phyloP scores from a whole-genome alignment of 2,888 invertebrate genomes.

The Sinhomidia bicolor region DNA sequence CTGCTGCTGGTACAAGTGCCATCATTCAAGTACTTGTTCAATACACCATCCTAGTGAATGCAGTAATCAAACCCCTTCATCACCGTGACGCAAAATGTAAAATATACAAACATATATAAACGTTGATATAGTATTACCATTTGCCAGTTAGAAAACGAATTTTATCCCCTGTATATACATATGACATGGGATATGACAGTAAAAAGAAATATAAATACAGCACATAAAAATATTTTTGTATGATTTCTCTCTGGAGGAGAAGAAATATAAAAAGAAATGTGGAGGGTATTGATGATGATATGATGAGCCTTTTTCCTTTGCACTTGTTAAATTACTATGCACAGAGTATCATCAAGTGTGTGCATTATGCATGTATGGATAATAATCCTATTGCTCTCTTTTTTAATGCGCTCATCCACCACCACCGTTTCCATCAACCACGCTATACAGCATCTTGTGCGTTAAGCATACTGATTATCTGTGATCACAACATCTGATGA shows the following conservation, averaged over 20 bases:
- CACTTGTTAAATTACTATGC: slow-evolving; percentile 34
- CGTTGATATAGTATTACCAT: background rate
- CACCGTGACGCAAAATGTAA: too few species aligned
- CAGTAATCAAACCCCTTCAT: too few species aligned
- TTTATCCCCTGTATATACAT: too few species aligned
- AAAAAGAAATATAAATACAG: too few species aligned
- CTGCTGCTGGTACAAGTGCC: background rate
- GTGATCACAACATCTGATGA: slow-evolving; percentile 6
- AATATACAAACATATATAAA: too few species aligned
- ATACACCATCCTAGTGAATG: too few species aligned
- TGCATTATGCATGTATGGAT: background rate
- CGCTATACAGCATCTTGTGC: background rate
- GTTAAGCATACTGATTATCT: slow-evolving; percentile 67
- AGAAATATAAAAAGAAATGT: background rate
- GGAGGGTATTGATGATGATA: background rate
- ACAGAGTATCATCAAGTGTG: background rate
- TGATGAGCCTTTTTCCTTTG: background rate
- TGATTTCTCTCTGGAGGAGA: background rate
- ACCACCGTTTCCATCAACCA: background rate
- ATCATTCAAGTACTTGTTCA: background rate
- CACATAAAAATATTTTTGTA: too few species aligned
- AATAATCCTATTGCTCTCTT: background rate
- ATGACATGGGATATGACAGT: background rate
- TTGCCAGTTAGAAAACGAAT: background rate
- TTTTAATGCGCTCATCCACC: too few species aligned